A percentile compares a stretch with the other conserved stretches of the same genome.
Conservation (phyloP, 2,888 invertebrate genomes). For the Drosophila anceps region DNA sequence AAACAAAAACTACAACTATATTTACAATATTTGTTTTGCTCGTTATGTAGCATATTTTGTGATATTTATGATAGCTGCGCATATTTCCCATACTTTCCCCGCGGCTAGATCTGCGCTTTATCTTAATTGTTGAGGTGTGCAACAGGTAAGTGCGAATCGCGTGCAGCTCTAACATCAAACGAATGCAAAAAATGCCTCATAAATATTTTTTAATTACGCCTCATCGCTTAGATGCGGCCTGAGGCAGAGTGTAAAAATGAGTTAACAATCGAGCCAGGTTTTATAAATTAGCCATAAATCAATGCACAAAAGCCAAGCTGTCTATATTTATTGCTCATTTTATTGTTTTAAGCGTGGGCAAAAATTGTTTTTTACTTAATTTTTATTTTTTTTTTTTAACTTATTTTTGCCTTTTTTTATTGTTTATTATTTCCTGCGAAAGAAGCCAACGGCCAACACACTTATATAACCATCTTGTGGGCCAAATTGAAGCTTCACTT, state of each 20-base stretch:
- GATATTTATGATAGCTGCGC: constrained; percentile 3
- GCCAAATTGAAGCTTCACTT: constrained; percentile 65
- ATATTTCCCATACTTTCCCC: constrained; percentile 35
- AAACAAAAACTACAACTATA: constrained; percentile 1
- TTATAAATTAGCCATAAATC: constrained; percentile 79
- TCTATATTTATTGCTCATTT: constrained; percentile 54
- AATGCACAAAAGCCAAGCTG: constrained; percentile 57
- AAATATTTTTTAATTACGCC: constrained; percentile 67
- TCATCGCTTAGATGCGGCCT: constrained; percentile 67
- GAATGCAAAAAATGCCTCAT: constrained; percentile 62
- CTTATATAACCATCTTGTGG: constrained; percentile 62
- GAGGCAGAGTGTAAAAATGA: constrained; percentile 69
- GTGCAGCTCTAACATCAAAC: constrained; percentile 51
- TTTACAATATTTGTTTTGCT: constrained; percentile 15
- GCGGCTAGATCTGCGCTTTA: constrained; percentile 20
- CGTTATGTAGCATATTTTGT: not conserved
- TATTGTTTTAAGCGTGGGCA: constrained; percentile 65
- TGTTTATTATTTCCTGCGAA: constrained; percentile 31
- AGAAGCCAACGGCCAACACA: constrained; percentile 42
- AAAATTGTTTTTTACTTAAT: constrained; percentile 55
- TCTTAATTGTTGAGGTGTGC: constrained; percentile 5
- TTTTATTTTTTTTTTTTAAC: constrained; percentile 19
- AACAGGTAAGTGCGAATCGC: constrained; percentile 44
- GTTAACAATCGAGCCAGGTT: constrained; percentile 62
- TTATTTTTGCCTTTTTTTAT: constrained; percentile 23